A percentile compares a stretch with the other conserved stretches of the same genome.
Evolutionary conservation across 2,888 invertebrate genomes (phyloP).

Genomic region (Philereme vetulata): DNA sequence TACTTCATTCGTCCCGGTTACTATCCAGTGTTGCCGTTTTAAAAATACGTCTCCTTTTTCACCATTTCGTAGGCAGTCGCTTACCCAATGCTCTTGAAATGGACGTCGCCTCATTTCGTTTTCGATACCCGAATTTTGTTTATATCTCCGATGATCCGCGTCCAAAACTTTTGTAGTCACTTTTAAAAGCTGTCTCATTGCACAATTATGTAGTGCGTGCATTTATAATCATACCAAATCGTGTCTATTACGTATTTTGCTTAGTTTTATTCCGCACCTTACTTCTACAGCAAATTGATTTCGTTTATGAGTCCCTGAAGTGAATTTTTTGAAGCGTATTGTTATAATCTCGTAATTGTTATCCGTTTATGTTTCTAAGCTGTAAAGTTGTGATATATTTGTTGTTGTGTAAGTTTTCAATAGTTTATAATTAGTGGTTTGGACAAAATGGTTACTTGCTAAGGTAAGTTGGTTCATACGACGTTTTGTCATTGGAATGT

Average conservation of each 20-base stretch:
- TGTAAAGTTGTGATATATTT: conserved; percentile 50
- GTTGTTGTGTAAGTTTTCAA: conserved; percentile 58
- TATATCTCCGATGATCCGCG: conserved; percentile 79
- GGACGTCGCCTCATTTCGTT: conserved; percentile 74
- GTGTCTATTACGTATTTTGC: conserved; percentile 63
- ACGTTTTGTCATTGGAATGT: conserved; percentile 25
- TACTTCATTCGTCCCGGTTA: conserved; percentile 32
- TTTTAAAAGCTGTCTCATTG: conserved; percentile 68
- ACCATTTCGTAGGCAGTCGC: conserved; percentile 75
- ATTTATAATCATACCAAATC: conserved; percentile 60
- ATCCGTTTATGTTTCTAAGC: conserved; percentile 45
- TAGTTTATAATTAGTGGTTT: conserved; percentile 38
- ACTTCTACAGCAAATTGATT: conserved; percentile 41
- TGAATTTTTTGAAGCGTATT: conserved; percentile 41
- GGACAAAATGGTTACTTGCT: conserved; percentile 43
- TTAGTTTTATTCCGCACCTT: conserved; percentile 55
- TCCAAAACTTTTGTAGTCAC: conserved; percentile 78
- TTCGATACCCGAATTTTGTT: conserved; percentile 75
- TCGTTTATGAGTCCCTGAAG: conserved; percentile 34
- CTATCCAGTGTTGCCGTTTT: conserved; percentile 64
- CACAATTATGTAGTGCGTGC: conserved; percentile 73
- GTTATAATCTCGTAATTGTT: conserved; percentile 44
- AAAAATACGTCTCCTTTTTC: conserved; percentile 74
- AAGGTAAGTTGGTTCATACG: conserved; percentile 39
- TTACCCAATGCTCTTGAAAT: conserved; percentile 74